phyloP scores from a whole-genome alignment of 2,797 vertebrate species.

The Distichodus sexfasciatus region DNA sequence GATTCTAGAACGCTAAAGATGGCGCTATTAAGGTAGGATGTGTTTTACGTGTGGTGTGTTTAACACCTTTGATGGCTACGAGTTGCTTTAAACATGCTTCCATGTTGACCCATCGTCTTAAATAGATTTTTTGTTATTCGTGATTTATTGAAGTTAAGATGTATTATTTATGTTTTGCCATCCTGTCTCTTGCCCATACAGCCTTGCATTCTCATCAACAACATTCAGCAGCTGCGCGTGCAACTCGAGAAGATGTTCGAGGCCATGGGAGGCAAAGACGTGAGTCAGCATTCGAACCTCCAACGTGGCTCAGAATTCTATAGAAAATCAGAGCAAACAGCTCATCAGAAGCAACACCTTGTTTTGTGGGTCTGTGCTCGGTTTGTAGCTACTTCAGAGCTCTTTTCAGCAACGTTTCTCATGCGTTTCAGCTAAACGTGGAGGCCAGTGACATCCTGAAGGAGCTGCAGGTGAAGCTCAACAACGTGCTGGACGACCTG shows the following conservation, averaged over 20 bases:
- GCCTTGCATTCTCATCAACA: constrained; percentile 98
- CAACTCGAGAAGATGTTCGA: constrained; percentile 99
- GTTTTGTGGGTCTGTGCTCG: neutral
- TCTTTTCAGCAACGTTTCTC: neutral
- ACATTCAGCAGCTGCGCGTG: constrained; percentile 95
- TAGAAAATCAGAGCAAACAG: neutral
- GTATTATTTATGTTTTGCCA: neutral
- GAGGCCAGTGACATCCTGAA: constrained; percentile 97
- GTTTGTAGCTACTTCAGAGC: too few relatives aligned
- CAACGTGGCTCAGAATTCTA: neutral
- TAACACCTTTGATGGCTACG: neutral
- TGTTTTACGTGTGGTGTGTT: neutral
- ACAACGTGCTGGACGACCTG: constrained; percentile 95
- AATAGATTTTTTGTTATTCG: neutral
- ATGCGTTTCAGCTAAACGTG: constrained; percentile 81
- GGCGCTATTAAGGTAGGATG: constrained; percentile 46
- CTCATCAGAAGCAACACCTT: neutral
- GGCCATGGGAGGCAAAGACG: constrained; percentile 97
- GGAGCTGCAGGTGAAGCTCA: constrained; percentile 95
- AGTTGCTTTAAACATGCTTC: too few relatives aligned
- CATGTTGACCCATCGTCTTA: neutral
- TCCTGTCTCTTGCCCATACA: too few relatives aligned
- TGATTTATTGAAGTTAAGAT: neutral
- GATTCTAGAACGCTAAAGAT: constrained; percentile 50
- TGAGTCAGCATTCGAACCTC: constrained; percentile 58